These are phyloP conservation scores for Scleropages formosus DNA, from an alignment of 2,797 vertebrate genomes.

Conservation along the genomic window DNA sequence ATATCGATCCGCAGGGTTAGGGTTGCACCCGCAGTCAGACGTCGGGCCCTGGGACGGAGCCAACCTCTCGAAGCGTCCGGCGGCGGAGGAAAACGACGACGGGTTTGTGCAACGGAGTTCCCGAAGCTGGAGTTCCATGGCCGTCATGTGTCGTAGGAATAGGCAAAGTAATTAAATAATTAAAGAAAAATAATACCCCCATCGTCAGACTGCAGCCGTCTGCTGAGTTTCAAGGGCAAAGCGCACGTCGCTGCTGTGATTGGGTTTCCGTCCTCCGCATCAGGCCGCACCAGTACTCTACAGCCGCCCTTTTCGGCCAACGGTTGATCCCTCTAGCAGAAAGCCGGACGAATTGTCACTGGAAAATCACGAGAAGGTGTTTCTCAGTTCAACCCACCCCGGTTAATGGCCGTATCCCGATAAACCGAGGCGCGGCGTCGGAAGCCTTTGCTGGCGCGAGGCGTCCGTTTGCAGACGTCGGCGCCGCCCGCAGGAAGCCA, in stretches of 20 bases:
- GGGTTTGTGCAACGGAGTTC: slow-evolving; percentile 34
- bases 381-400: too few relatives aligned
- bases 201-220: neutral
- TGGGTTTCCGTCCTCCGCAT: neutral
- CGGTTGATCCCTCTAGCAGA: too few relatives aligned
- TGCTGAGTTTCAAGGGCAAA: neutral
- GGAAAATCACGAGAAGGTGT: too few relatives aligned
- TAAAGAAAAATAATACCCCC: slow-evolving; percentile 8
- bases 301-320: too few relatives aligned
- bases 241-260: neutral
- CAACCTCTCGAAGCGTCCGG: slow-evolving; percentile 32
- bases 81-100: slow-evolving; percentile 28
- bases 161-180: slow-evolving; percentile 25
- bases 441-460: too few relatives aligned
- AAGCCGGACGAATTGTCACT: too few relatives aligned
- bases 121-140: slow-evolving; percentile 11
- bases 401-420: too few relatives aligned
- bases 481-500: neutral
- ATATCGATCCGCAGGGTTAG: slow-evolving; percentile 43
- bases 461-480: neutral
- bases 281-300: too few relatives aligned
- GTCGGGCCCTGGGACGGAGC: slow-evolving; percentile 30
- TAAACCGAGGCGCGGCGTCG: too few relatives aligned
- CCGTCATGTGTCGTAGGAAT: slow-evolving; percentile 31
- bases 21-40: slow-evolving; percentile 33